Conservation (phyloP, 1,140 invertebrate genomes). For the Bombus turneri region DNA sequence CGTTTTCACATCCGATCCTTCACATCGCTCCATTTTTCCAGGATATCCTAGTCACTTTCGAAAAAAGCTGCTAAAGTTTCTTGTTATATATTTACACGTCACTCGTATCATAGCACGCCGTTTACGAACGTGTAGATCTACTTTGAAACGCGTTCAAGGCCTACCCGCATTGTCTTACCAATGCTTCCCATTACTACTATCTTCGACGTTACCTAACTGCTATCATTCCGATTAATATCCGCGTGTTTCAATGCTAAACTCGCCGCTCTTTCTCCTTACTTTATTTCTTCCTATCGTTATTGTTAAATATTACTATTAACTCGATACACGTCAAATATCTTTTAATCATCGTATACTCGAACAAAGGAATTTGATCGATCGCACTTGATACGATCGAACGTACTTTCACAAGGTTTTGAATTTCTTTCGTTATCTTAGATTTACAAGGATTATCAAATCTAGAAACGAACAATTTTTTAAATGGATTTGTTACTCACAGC, state of each 20-base stretch:
- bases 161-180: not conserved
- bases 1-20: not conserved
- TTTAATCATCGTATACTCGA: not conserved
- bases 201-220: not conserved
- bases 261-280: not conserved
- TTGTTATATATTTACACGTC: not conserved
- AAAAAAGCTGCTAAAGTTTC: not conserved
- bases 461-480: too few species aligned
- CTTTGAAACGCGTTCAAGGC: constrained; percentile 27
- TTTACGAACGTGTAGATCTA: not conserved
- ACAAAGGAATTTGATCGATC: not conserved
- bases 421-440: not conserved
- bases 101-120: not conserved
- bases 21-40: not conserved
- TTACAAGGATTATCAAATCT: not conserved
- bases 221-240: not conserved
- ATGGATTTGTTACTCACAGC: too few species aligned
- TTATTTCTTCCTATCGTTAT: not conserved
- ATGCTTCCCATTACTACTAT: constrained; percentile 12
- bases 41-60: not conserved
- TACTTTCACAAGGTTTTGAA: not conserved
- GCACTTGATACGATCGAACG: not conserved
- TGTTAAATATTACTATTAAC: not conserved
- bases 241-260: not conserved
- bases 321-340: not conserved